A percentile compares a stretch with the other conserved stretches of the same genome.
Conservation (phyloP, 2,888 invertebrate species). For the Eueremaeus valkanovi region DNA sequence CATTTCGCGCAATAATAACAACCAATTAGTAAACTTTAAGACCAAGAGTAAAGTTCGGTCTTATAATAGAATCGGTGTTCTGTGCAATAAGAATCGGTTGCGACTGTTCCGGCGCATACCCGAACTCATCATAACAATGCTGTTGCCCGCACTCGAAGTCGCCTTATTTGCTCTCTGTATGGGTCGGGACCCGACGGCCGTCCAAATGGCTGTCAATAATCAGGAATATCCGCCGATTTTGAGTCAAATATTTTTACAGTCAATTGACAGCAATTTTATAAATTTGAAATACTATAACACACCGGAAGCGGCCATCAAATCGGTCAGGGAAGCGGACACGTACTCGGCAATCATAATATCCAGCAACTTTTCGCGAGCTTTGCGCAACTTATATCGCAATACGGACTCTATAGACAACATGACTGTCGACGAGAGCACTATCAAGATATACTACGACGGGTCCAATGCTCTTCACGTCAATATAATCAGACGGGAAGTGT, state of each 20-base stretch:
- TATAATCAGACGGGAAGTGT: slow-evolving; percentile 39
- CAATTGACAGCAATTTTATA: slow-evolving; percentile 61
- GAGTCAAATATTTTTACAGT: slow-evolving; percentile 57
- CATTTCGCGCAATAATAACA: slow-evolving; percentile 7
- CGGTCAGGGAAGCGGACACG: slow-evolving; percentile 39
- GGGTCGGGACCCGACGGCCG: slow-evolving; percentile 49
- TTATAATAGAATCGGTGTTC: slow-evolving; percentile 26
- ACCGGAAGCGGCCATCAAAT: slow-evolving; percentile 40
- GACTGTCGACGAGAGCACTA: slow-evolving; percentile 77
- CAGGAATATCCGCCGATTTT: slow-evolving; percentile 48
- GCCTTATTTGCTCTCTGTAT: slow-evolving; percentile 54
- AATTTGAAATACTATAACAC: slow-evolving; percentile 35
- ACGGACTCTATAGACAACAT: slow-evolving; percentile 62
- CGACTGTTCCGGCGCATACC: slow-evolving; percentile 39
- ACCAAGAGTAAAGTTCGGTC: slow-evolving; percentile 24
- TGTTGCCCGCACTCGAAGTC: slow-evolving; percentile 54
- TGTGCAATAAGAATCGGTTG: slow-evolving; percentile 38
- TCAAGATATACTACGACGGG: slow-evolving; percentile 76
- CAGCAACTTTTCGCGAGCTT: slow-evolving; percentile 32
- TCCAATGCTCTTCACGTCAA: slow-evolving; percentile 41
- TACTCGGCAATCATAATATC: slow-evolving; percentile 39
- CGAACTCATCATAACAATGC: slow-evolving; percentile 46
- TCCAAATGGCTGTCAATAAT: slow-evolving; percentile 53
- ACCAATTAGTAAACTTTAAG: slow-evolving; percentile 20
- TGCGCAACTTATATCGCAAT: slow-evolving; percentile 9